Base-by-base conservation (phyloP, 1,140 invertebrate genomes). In the Dinoponera quadriceps region DNA sequence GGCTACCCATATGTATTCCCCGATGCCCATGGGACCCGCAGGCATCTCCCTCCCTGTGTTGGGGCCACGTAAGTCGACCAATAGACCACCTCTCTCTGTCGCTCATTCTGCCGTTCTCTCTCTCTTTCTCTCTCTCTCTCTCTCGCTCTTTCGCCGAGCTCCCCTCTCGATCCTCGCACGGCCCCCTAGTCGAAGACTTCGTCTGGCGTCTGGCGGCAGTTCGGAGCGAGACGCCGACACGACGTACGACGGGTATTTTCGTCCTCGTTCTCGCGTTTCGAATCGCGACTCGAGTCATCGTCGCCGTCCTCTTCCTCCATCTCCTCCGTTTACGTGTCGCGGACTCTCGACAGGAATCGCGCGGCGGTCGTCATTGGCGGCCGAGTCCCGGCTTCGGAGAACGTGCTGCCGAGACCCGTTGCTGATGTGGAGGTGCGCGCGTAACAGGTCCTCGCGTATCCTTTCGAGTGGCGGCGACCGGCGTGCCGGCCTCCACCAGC, bases 191-290 rank as follows among this genome's bases (percentile, higher is more conserved):
- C 85, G 77, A 84, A 87, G 82, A 81, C 85, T 88, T 87, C 82
- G 81, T 87, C 74, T 86, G 82, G 82, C 85, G 85, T 84, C 85
- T 87, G 85, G 77, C 85, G 85, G 75, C 85, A 88, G 86, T 88
- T 74, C 71, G 69, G 60, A 77, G 68, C 85, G 86, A 63, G 62
- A 69, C 81, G 55, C 83, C 54, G 65, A 60, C 51, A 59, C 75
- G 75, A 71, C 68, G 49, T 80, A 82, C 44, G 57, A 49, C 51
- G 54, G 20, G 55, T 63, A 72, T 63, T 82, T 82, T 82, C 68
- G 69, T 71, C 33, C 16, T 22, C 27, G 20, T n/a, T 62, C 18
- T 29, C 51, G 77, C 5, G 18, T 22, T 27, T 38, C 51, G n/a
- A n/a, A 69, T 44, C 68, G 51, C 1, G 22, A 44, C 3, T 55